phyloP scores from a whole-genome alignment of 2,797 vertebrate genomes.

The Sorex maritimensis region DNA sequence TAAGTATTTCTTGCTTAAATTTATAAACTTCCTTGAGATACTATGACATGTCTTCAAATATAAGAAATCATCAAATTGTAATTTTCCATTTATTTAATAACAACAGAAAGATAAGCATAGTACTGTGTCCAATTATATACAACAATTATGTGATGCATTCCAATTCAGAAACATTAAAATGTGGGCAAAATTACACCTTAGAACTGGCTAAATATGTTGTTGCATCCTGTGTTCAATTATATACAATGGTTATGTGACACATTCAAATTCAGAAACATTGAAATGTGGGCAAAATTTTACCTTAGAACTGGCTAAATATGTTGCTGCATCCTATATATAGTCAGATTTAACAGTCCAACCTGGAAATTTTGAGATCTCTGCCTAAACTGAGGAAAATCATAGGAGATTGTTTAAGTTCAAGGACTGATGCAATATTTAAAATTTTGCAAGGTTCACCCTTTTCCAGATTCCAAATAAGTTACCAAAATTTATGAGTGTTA shows the following conservation, averaged over 20 bases:
- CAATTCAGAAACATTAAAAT: conserved; percentile 70
- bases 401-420: conserved; percentile 55
- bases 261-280: conserved; percentile 63
- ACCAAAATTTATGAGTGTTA: conserved; percentile 40
- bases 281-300: conserved; percentile 33
- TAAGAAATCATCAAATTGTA: conserved; percentile 67
- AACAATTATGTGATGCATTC: not conserved
- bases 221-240: conserved; percentile 4
- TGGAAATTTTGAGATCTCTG: conserved; percentile 57
- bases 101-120: conserved; percentile 20
- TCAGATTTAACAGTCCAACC: not conserved
- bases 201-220: conserved; percentile 57
- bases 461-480: conserved; percentile 63
- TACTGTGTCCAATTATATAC: not conserved
- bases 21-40: conserved; percentile 60
- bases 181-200: conserved; percentile 18
- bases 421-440: conserved; percentile 55
- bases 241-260: not conserved
- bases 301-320: conserved; percentile 60
- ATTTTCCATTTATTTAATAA: conserved; percentile 56
- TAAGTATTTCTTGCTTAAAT: conserved; percentile 60
- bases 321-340: not conserved
- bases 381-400: conserved; percentile 32
- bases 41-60: conserved; percentile 57
- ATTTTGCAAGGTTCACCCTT: not conserved